Conservation (phyloP, 2,797 vertebrate genomes). For the Neostethus bicornis region DNA sequence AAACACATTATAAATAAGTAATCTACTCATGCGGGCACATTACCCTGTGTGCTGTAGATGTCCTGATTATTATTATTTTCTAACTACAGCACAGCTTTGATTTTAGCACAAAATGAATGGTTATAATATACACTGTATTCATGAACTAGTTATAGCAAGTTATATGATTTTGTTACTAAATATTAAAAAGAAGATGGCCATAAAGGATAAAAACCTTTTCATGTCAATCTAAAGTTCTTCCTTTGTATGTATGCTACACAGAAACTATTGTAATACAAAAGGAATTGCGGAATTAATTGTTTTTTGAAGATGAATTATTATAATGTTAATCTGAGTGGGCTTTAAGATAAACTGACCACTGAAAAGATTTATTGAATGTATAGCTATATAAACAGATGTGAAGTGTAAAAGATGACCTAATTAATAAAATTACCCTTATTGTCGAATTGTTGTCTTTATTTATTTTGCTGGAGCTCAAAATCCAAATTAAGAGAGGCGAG, state of each 20-base stretch:
- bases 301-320: conserved; percentile 30
- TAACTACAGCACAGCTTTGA: conserved; percentile 67
- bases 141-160: conserved; percentile 63
- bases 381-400: conserved; percentile 41
- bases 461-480: conserved; percentile 23
- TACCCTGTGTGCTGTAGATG: conserved; percentile 54
- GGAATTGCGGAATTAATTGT: conserved; percentile 19
- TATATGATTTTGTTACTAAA: conserved; percentile 46
- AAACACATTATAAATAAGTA: conserved; percentile 55
- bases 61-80: conserved; percentile 56
- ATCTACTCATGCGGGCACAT: conserved; percentile 41
- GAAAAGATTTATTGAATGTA: conserved; percentile 69
- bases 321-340: conserved; percentile 32
- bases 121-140: conserved; percentile 72
- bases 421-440: conserved; percentile 74
- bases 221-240: conserved; percentile 45
- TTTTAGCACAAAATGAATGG: conserved; percentile 71
- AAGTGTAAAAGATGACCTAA: conserved; percentile 57
- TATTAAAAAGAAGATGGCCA: conserved; percentile 34
- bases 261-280: conserved; percentile 23
- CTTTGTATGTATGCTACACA: conserved; percentile 48
- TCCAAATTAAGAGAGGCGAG: too few species aligned
- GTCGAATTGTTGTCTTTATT: conserved; percentile 35
- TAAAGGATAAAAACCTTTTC: conserved; percentile 29
- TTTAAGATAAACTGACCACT: conserved; percentile 8